Conservation (phyloP, 2,113 vertebrate genomes). For the Pangasianodon hypophthalmus region DNA sequence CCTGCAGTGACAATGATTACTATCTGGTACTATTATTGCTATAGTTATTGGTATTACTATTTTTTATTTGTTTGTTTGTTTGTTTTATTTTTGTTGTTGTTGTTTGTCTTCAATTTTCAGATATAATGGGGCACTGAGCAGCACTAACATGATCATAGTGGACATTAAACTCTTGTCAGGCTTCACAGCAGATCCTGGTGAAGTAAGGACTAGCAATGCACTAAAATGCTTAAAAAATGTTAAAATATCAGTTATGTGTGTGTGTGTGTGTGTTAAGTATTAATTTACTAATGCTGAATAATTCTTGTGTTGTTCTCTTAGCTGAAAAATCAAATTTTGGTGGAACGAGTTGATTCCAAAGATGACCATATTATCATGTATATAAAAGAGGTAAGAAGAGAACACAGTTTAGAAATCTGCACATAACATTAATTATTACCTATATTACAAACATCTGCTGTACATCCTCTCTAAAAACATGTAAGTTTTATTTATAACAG, state of each 20-base stretch:
- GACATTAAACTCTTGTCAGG: slow-evolving; percentile 69
- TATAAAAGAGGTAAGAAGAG: slow-evolving; percentile 61
- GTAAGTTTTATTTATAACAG: background rate
- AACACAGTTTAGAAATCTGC: background rate
- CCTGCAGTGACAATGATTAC: background rate
- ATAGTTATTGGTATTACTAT: background rate
- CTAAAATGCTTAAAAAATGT: background rate
- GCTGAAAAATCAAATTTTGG: slow-evolving; percentile 46
- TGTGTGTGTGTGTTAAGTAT: background rate
- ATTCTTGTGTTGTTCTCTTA: slow-evolving; percentile 34
- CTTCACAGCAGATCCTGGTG: slow-evolving; percentile 52
- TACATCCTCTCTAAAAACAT: background rate
- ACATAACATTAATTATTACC: background rate
- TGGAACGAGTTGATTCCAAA: slow-evolving; percentile 64
- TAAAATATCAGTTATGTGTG: background rate
- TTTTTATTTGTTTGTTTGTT: background rate
- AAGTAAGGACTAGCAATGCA: slow-evolving; percentile 29
- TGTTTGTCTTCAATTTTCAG: slow-evolving; percentile 18
- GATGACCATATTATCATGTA: slow-evolving; percentile 64
- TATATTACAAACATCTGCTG: background rate
- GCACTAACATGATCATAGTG: slow-evolving; percentile 68
- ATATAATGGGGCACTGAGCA: slow-evolving; percentile 30
- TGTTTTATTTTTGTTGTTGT: background rate
- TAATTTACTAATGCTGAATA: background rate
- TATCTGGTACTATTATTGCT: background rate